Evolutionary conservation across 2,888 invertebrate genomes (phyloP), one percentile per base, ranked within the genome.

Genomic region (Protophormia terraenovae): DNA sequence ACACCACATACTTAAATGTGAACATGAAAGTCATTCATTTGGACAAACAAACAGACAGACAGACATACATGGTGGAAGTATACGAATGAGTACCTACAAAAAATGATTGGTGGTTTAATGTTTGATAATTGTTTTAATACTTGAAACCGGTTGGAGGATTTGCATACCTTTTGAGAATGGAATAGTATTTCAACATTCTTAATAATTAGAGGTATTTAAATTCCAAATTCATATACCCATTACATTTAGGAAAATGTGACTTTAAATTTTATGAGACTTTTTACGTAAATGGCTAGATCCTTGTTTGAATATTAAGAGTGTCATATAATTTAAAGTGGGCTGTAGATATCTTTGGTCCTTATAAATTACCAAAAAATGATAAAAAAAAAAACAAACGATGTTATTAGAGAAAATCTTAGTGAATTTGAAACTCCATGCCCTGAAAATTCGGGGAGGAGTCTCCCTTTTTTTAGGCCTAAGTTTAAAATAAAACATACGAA

Each of bases 91-190:
- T 45, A 14, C 14, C 22, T 32, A 83, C 69, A 22, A 76, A 76
- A n/a, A 84, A 58, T 80, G 75, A 84, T 76, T 67, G 76, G 64
- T 67, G 76, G 64, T 45, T 84, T 72, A 71, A 78, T 83, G 62
- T 62, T 83, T 50, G 55, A 64, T 79, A 83, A 83, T 79, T 84
- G 79, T 80, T 84, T 84, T 71, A 76, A 69, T 83, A 29, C 38
- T 38, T 29, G 38, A 55, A 75, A 80, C 75, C 71, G 79, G 79
- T 53, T 64, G 14, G 16, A 6, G 12, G n/a, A n/a, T 38, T 29
- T 66, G n/a, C n/a, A 22, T 5, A 5, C 41, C 27, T 55, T 71
- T 12, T 5, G 7, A 5, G 58, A 47, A 29, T 50, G 41, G 5
- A 64, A 45, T 38, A 72, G 5, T 32, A 32, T 47, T 47, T 41